Conservation (phyloP, 2,113 vertebrate species). For the Triplophysa rosa region DNA sequence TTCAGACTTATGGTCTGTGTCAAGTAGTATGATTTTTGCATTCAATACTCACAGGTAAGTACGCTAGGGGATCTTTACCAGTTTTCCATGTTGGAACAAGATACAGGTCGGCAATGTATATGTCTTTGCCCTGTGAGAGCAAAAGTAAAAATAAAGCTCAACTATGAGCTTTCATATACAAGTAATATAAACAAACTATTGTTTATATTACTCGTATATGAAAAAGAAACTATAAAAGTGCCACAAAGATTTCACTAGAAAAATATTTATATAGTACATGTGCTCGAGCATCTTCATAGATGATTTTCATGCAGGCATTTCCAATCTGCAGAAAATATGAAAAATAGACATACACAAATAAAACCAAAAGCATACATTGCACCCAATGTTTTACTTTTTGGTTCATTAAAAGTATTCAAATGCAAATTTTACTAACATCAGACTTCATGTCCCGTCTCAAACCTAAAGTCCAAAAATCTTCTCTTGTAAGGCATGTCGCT, state of each 20-base stretch:
- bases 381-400: too few species aligned
- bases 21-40: not conserved
- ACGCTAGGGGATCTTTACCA: not conserved
- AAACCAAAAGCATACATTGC: too few species aligned
- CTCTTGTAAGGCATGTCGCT: too few species aligned
- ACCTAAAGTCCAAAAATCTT: too few species aligned
- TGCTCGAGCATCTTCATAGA: not conserved
- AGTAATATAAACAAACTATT: too few species aligned
- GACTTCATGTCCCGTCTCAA: too few species aligned
- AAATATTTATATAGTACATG: not conserved
- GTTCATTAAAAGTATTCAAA: too few species aligned
- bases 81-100: too few species aligned
- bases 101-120: not conserved
- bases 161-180: too few species aligned
- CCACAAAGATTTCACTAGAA: not conserved
- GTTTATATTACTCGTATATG: not conserved
- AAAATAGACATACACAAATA: not conserved
- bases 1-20: not conserved
- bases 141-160: not conserved
- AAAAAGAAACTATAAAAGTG: not conserved
- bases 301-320: not conserved
- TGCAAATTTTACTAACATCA: too few species aligned
- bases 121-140: constrained; percentile 11
- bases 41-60: constrained; percentile 2
- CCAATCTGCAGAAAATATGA: not conserved